Conservation (phyloP, 2,888 invertebrate genomes). For the Dynastes hyllus region DNA sequence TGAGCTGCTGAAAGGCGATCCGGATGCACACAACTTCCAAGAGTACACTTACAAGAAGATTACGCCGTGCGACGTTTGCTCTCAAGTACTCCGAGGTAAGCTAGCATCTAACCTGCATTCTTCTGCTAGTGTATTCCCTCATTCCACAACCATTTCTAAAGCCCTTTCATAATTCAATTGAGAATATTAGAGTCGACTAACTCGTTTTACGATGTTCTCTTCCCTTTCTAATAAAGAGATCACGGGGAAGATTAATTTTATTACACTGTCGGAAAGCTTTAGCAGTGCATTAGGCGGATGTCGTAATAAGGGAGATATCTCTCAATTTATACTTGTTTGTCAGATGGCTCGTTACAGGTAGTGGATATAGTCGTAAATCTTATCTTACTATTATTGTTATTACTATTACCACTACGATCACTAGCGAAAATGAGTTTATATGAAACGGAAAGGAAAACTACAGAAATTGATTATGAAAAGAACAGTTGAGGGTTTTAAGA, state of each 20-base stretch:
- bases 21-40: slow-evolving; percentile 89
- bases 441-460: too few species aligned
- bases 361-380: slow-evolving; percentile 2
- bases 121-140: neutral
- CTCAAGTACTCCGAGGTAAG: slow-evolving; percentile 91
- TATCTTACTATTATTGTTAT: neutral
- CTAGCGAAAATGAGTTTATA: neutral
- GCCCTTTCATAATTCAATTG: slow-evolving; percentile 27
- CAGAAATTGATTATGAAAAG: too few species aligned
- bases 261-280: slow-evolving; percentile 1
- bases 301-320: neutral
- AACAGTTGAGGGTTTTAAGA: too few species aligned
- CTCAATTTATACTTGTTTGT: neutral
- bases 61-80: slow-evolving; percentile 95
- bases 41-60: slow-evolving; percentile 97
- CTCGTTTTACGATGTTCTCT: neutral
- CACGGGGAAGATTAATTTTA: slow-evolving; percentile 8
- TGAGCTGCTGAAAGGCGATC: slow-evolving; percentile 76
- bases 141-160: neutral
- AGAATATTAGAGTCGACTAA: slow-evolving; percentile 8
- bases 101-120: slow-evolving; percentile 22
- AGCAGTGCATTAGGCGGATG: neutral
- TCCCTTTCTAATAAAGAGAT: slow-evolving; percentile 4
- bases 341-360: neutral
- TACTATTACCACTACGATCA: neutral